Conservation (phyloP, 2,113 vertebrate species). For the Epinephelus moara region DNA sequence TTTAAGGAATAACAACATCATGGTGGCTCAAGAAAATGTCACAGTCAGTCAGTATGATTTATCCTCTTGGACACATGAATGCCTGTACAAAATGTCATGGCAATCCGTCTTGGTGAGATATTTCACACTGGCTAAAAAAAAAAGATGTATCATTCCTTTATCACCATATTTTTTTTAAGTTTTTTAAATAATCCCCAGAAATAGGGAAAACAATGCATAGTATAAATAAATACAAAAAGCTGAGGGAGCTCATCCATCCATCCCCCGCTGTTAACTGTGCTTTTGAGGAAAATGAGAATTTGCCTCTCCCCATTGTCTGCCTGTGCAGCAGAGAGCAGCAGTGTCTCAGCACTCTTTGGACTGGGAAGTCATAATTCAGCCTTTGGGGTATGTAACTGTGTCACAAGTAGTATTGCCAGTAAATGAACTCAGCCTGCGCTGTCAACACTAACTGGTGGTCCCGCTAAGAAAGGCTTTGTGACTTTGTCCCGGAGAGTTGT, state of each 20-base stretch:
- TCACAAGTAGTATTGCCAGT: conserved; percentile 46
- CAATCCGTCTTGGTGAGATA: too few species aligned
- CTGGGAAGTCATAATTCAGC: conserved; percentile 48
- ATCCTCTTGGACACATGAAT: too few species aligned
- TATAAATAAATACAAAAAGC: neutral
- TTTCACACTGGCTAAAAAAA: neutral
- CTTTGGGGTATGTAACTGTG: conserved; percentile 52
- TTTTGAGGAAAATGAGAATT: conserved; percentile 33
- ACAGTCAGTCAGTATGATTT: too few species aligned
- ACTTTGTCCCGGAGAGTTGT: conserved; percentile 57
- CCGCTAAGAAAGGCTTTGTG: conserved; percentile 57
- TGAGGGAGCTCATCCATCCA: neutral
- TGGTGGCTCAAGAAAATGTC: too few species aligned
- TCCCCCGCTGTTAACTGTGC: neutral
- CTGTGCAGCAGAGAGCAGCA: neutral
- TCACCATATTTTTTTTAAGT: neutral
- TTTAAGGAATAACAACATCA: too few species aligned
- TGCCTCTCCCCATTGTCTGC: neutral
- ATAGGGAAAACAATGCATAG: neutral
- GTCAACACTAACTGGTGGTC: conserved; percentile 64
- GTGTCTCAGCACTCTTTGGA: conserved; percentile 1
- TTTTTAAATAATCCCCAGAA: neutral
- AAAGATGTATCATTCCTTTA: neutral
- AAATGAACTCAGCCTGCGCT: conserved; percentile 46
- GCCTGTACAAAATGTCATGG: too few species aligned